Base-by-base conservation (phyloP, 2,888 invertebrate species). In the Glyphotaelius pellucidus region DNA sequence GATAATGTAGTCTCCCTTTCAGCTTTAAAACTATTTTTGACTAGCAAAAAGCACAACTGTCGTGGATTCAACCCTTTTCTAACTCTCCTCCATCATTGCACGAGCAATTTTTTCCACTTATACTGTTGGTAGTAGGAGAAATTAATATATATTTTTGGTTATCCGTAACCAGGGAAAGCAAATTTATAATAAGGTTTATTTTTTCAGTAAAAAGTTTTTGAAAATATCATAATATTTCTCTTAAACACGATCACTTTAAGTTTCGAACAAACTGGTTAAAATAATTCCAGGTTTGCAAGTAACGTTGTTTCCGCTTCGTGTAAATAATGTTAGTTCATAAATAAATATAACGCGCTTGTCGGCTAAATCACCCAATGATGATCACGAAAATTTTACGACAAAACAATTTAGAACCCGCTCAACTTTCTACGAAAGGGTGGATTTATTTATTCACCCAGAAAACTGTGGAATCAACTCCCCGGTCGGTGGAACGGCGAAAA, bases 381-480 rank as follows among this genome's bases (percentile, higher is more conserved):
- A 67, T 67, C 67, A 67, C 67, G 67, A 67, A 67, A 67, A 67
- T 67, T 67, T 67, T 67, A 67, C 67, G 67, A 67, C 67, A 67
- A 67, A 67, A 67, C 67, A 67, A 67, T 67, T 67, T 67, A 67
- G 25, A 67, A 67, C 67, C 52, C 67, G 67, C 25, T 67, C n/a
- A 67, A 67, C 67, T 67, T 67, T 25, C 67, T 81, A 14, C 81
- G 81, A 81, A 81, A 81, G 32, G 30, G 81, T 81, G 81, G 81
- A 32, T 81, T 31, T 31, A 31, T 81, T 81, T 31, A 15, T 81
- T 19, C 31, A 31, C 81, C 32, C 31, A 14, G 31, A 81, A 81
- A 38, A 25, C 83, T 15, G 86, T 42, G 86, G 42, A 86, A 86
- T 86, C 86, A 86, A n/a, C n/a, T 42, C 86, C 85, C 86, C 19